Conservation (phyloP, 2,113 vertebrate species). For the Camelus bactrianus region DNA sequence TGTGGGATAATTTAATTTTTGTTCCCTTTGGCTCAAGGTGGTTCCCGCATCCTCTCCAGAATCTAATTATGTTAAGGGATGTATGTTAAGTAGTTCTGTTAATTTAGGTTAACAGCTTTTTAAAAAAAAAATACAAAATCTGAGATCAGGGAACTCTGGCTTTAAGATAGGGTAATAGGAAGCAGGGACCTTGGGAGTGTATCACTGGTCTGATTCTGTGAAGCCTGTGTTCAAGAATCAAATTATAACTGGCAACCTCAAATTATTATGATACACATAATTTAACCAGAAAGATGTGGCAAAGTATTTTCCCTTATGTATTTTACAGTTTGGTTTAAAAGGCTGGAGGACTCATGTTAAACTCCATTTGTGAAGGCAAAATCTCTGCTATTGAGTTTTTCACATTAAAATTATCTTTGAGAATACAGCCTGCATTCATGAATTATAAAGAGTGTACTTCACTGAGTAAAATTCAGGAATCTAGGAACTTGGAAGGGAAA, state of each 20-base stretch:
- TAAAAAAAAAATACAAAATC: not conserved
- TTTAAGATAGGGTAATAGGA: not conserved
- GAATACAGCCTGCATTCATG: not conserved
- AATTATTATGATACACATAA: not conserved
- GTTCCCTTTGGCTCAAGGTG: not conserved
- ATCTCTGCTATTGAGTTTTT: slow-evolving; percentile 54
- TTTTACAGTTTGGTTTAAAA: slow-evolving; percentile 11
- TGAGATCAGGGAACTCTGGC: not conserved
- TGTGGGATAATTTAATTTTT: not conserved
- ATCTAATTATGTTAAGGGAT: not conserved
- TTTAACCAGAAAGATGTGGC: not conserved
- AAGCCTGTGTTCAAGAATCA: slow-evolving; percentile 22
- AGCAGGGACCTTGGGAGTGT: not conserved
- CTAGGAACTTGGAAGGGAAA: not conserved
- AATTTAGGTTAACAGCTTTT: not conserved
- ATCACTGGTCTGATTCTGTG: not conserved
- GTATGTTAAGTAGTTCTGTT: slow-evolving; percentile 32
- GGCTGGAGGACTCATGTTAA: slow-evolving; percentile 8
- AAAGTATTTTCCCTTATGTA: not conserved
- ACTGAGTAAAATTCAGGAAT: slow-evolving; percentile 4
- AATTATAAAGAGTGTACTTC: slow-evolving; percentile 16
- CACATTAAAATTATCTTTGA: slow-evolving; percentile 70
- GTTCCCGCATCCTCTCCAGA: not conserved
- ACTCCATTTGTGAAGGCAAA: slow-evolving; percentile 3
- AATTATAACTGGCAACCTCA: not conserved